Evolutionary conservation across 2,113 vertebrate species (phyloP).

Genomic region (Phalacrocorax carbo): DNA sequence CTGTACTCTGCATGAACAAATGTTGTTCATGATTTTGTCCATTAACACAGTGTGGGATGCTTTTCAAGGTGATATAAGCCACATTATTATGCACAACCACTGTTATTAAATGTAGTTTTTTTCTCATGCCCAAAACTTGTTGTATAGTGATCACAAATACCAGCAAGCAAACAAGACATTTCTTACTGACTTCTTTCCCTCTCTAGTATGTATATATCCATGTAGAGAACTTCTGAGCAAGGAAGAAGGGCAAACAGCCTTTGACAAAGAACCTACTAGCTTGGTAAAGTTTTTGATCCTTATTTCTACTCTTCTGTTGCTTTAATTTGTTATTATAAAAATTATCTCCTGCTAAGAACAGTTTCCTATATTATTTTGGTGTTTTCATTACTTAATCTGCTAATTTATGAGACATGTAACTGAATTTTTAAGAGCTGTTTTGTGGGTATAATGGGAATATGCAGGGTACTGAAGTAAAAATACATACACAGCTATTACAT

Average conservation of each 20-base stretch:
- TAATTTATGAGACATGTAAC: neutral
- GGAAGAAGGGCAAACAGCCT: neutral
- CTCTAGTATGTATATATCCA: neutral
- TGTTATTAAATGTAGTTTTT: neutral
- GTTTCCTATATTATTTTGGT: neutral
- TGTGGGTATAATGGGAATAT: neutral
- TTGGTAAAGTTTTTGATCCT: neutral
- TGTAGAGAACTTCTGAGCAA: neutral
- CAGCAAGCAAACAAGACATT: neutral
- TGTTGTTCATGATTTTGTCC: neutral
- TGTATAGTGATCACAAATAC: neutral
- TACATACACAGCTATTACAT: neutral
- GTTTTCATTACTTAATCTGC: neutral
- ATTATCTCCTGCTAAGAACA: neutral
- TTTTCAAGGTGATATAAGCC: neutral
- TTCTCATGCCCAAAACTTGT: neutral
- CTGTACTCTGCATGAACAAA: neutral
- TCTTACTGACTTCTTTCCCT: neutral
- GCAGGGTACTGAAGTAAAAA: neutral
- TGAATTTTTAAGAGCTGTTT: neutral
- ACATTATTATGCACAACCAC: neutral
- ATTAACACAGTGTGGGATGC: neutral
- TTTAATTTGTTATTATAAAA: neutral
- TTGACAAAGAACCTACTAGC: neutral
- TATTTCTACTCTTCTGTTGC: neutral